These are phyloP conservation scores for Cyphomyrus discorhynchus DNA, from an alignment of 2,113 vertebrate genomes.

Conservation along the genomic window DNA sequence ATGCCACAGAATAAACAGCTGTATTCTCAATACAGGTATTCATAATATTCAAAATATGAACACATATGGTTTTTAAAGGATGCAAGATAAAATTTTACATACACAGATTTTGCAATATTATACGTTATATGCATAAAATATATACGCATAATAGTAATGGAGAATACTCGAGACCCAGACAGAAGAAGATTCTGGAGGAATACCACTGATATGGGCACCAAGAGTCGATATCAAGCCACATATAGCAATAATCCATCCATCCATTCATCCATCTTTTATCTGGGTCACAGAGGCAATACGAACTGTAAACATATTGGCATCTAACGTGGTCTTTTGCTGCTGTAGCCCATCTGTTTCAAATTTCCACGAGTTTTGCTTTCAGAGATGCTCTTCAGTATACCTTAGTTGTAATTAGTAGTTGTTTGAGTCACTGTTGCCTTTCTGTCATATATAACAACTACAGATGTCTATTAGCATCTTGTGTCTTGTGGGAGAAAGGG, in stretches of 20 bases:
- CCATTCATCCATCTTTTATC: neutral
- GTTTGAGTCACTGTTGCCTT: neutral
- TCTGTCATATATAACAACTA: neutral
- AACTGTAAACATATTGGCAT: neutral
- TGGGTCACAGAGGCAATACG: neutral
- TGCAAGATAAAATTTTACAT: neutral
- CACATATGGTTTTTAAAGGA: neutral
- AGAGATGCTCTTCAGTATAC: neutral
- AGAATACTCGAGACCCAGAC: neutral
- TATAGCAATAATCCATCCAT: neutral
- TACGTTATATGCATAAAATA: neutral
- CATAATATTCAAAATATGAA: neutral
- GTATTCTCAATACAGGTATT: neutral
- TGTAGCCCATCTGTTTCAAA: neutral
- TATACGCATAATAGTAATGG: neutral
- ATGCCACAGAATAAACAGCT: neutral
- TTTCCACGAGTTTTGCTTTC: neutral
- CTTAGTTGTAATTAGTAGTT: neutral
- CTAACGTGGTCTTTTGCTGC: neutral
- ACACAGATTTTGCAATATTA: neutral
- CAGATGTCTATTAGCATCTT: neutral
- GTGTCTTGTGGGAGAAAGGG: neutral
- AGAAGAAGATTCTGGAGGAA: neutral
- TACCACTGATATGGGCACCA: neutral
- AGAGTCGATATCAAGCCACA: neutral